Conservation (phyloP, 2,888 invertebrate species). For the Stenoptilia bipunctidactyla region DNA sequence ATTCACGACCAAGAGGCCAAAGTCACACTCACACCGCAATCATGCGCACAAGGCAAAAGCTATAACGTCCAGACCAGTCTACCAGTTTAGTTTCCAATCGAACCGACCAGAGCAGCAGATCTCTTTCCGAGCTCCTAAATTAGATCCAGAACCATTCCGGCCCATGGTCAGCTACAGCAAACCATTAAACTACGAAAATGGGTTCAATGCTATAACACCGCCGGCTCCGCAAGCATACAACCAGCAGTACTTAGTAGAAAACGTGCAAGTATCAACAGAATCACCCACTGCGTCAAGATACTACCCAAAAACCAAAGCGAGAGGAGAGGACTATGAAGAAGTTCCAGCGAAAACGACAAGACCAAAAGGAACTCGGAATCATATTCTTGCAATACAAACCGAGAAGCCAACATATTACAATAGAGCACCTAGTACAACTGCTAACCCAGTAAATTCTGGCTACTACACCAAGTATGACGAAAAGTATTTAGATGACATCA, state of each 20-base stretch:
- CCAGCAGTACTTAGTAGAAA: constrained; percentile 58
- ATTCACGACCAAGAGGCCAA: constrained; percentile 71
- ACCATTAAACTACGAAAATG: constrained; percentile 55
- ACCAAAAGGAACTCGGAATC: constrained; percentile 40
- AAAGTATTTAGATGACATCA: constrained; percentile 78
- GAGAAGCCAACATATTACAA: constrained; percentile 44
- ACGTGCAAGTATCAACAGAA: constrained; percentile 60
- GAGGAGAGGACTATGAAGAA: constrained; percentile 60
- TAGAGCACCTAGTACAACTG: constrained; percentile 56
- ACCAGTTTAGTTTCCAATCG: constrained; percentile 81
- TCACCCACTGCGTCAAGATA: constrained; percentile 61
- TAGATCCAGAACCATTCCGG: constrained; percentile 73
- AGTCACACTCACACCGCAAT: constrained; percentile 46
- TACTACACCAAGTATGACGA: constrained; percentile 79
- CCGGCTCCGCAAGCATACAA: constrained; percentile 45
- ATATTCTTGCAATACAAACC: constrained; percentile 40
- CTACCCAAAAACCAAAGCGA: constrained; percentile 58
- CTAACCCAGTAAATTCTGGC: constrained; percentile 70
- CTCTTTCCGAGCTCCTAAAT: constrained; percentile 60
- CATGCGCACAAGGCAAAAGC: constrained; percentile 61
- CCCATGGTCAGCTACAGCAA: constrained; percentile 74
- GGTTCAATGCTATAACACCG: constrained; percentile 53
- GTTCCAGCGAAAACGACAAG: constrained; percentile 33
- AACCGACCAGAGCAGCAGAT: constrained; percentile 57
- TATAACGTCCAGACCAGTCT: constrained; percentile 70